Evolutionary conservation across 2,888 invertebrate species (phyloP), one percentile per base, ranked within the genome.

Genomic region (Eupithecia exiguata): DNA sequence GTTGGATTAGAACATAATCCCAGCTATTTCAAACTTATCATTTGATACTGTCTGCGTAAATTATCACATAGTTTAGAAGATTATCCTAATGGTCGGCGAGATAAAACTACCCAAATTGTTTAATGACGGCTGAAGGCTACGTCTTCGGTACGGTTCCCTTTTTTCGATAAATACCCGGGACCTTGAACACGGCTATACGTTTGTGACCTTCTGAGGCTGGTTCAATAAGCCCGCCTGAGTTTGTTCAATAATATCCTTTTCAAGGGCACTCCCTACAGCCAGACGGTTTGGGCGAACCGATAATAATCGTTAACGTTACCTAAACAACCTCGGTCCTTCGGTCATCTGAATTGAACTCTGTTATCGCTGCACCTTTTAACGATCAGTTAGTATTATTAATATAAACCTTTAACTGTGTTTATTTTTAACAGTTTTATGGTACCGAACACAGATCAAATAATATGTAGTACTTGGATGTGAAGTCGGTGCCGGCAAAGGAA

Each of bases 221-320:
- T 91, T 92, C 91, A 88, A 91, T 91, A 91, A 82, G 81, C 84
- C 81, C 84, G 82, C 85, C 84, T 80, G 81, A 80, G 84, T 85
- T 86, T 83, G 84, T 86, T 84, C 80, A 80, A 78, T 80, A 84
- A 86, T 88, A 87, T 89, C 85, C 86, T 88, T 86, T 84, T 77
- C 89, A 91, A 92, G 91, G 91, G 82, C 89, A 81, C 82, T 86
- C 86, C 87, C 84, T 84, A 77, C 83, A 82, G 83, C 77, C 83
- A 82, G 83, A 81, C 81, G 81, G 78, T 80, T 81, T 83, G 80
- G 82, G 77, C 77, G 77, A 80, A 80, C 80, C 65, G 78, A 78
- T 79, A 81, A 78, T 82, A 78, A 76, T 74, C 72, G 67, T 53
- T 65, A 76, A 72, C 72, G 67, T 53, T 65, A 68, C 66, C 68